Evolutionary conservation across 2,113 vertebrate genomes (phyloP), one percentile per base, ranked within the genome.

Genomic region (Tricholaema leucomelas): DNA sequence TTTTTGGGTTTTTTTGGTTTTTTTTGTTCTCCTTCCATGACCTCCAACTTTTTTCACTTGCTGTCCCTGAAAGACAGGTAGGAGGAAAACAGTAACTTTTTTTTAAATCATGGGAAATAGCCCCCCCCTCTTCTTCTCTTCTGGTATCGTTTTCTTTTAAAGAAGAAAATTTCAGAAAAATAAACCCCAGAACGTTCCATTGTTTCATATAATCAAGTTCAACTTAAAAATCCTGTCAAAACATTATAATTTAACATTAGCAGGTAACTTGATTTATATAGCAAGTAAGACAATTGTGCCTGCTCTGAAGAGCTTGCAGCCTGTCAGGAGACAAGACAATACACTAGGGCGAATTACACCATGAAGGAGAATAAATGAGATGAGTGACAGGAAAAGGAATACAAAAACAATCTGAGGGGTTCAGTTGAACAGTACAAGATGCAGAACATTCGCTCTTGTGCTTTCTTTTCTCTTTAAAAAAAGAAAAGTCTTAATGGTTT

Each of bases 161-260:
- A 87, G 65, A 71, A 92, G 36, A 88, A 83, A 50, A 88, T 75
- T 72, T 88, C 73, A 88, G 83, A 35, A 50, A 17, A 69, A n/a
- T n/a, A 14, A 90, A 88, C 70, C 13, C 8, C 38, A 48, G 48
- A 44, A 40, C 33, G 27, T 88, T 92, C 87, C 76, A 74, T 95
- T 95, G 94, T 95, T 95, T 95, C 94, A 77, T 94, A 69, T 95
- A 88, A 95, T 95, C 80, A 88, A 88, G 92, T 91, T 95, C 92
- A 92, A 84, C 86, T 88, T 90, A 81, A 92, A 90, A 92, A 91
- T 90, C 77, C 67, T 95, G 95, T 95, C 95, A 95, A 95, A 96
- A 95, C 95, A 95, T 94, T 90, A 90, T 90, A 91, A 95, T 96
- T 95, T 93, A 94, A 84, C 93, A 88, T 91, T 86, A 91, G 77